Evolutionary conservation across 2,113 vertebrate genomes (phyloP).

Genomic region (Pungitius pungitius): DNA sequence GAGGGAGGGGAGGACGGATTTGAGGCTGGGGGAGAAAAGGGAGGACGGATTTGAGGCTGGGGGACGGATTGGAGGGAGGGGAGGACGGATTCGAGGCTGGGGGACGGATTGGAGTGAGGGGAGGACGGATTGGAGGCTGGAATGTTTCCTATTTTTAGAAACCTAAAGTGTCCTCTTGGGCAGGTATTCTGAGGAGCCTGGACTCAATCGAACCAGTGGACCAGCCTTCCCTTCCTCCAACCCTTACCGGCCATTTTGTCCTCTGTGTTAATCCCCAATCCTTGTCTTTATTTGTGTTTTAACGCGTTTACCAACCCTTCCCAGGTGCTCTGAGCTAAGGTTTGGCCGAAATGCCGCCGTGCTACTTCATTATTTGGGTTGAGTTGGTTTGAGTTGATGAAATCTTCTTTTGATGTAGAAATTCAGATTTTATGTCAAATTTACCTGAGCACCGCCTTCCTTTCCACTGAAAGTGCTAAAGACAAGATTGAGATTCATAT

Average conservation of each 20-base stretch:
- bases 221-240: conserved; percentile 8
- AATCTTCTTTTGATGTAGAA: neutral
- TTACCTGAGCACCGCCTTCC: neutral
- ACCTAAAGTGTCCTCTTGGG: conserved; percentile 52
- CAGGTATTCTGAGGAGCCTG: conserved; percentile 40
- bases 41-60: conserved; percentile 7
- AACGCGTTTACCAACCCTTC: neutral
- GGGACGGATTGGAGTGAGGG: conserved; percentile 3
- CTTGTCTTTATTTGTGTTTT: conserved; percentile 11
- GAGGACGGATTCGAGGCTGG: neutral
- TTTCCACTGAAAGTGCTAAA: neutral
- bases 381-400: neutral
- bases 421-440: neutral
- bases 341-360: neutral
- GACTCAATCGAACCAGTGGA: conserved; percentile 14
- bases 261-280: conserved; percentile 10
- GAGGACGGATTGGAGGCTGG: neutral
- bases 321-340: conserved; percentile 4
- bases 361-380: neutral
- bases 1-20: neutral
- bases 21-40: no score
- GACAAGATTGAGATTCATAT: neutral
- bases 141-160: conserved; percentile 66
- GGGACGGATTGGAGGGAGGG: conserved; percentile 3
- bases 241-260: conserved; percentile 18